These are phyloP conservation scores for Gnathonemus echidnorhynchus DNA, from an alignment of 2,113 vertebrate species.

Conservation along the genomic window DNA sequence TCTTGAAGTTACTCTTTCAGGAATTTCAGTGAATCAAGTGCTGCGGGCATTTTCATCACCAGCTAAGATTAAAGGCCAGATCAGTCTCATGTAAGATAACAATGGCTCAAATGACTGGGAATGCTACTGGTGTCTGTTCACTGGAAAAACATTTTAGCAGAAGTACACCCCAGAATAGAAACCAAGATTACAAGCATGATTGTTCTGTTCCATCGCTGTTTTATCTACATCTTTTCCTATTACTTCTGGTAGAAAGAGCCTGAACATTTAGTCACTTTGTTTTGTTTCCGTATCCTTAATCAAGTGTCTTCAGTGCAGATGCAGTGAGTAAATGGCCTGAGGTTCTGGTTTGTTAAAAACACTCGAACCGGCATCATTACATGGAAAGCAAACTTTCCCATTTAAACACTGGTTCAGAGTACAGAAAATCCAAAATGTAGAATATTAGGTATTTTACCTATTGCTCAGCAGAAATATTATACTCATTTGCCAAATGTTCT, in stretches of 20 bases:
- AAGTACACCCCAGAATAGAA: not conserved
- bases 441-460: not conserved
- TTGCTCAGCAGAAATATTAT: not conserved
- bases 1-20: not conserved
- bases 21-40: not conserved
- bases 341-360: not conserved
- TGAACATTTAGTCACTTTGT: not conserved
- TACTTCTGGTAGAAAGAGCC: not conserved
- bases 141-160: not conserved
- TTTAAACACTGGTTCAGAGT: not conserved
- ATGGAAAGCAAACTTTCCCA: not conserved
- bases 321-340: not conserved
- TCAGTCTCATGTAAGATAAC: not conserved
- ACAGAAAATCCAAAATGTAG: not conserved
- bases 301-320: not conserved
- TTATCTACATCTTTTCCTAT: not conserved
- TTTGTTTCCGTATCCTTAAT: not conserved
- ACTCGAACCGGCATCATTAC: not conserved
- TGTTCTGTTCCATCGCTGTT: not conserved
- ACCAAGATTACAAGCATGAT: not conserved
- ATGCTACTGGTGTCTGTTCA: not conserved
- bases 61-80: not conserved
- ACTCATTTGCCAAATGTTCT: not conserved
- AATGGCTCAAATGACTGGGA: not conserved
- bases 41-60: not conserved